Conservation (phyloP, 2,888 invertebrate species). For the Tetramorium bicarinatum region DNA sequence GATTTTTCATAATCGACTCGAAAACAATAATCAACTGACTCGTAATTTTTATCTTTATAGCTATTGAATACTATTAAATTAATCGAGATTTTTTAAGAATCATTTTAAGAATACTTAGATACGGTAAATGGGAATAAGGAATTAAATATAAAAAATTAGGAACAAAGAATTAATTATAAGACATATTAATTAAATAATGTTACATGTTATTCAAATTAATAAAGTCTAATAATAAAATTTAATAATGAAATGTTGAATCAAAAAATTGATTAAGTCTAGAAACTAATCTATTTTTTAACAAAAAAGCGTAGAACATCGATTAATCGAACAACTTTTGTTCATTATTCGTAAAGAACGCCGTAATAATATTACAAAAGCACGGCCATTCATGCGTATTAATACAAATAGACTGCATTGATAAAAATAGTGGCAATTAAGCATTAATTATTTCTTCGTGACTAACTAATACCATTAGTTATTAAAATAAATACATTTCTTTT, state of each 20-base stretch:
- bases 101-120: not conserved
- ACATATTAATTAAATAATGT: not conserved
- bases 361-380: constrained; percentile 36
- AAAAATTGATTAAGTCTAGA: not conserved
- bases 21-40: not conserved
- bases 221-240: not conserved
- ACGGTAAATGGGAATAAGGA: not conserved
- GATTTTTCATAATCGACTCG: not conserved
- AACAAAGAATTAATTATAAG: not conserved
- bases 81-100: not conserved
- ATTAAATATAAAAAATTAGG: too few species aligned
- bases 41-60: not conserved
- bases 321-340: not conserved
- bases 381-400: not conserved
- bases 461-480: not conserved
- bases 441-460: not conserved
- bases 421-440: not conserved
- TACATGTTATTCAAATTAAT: not conserved
- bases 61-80: not conserved
- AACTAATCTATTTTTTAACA: not conserved
- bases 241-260: not conserved
- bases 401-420: not conserved
- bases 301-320: not conserved
- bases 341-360: not conserved
- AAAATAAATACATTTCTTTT: not conserved